Evolutionary conservation across 2,797 vertebrate genomes (phyloP), one percentile per base, ranked within the genome.

Genomic region (Chelon auratus): DNA sequence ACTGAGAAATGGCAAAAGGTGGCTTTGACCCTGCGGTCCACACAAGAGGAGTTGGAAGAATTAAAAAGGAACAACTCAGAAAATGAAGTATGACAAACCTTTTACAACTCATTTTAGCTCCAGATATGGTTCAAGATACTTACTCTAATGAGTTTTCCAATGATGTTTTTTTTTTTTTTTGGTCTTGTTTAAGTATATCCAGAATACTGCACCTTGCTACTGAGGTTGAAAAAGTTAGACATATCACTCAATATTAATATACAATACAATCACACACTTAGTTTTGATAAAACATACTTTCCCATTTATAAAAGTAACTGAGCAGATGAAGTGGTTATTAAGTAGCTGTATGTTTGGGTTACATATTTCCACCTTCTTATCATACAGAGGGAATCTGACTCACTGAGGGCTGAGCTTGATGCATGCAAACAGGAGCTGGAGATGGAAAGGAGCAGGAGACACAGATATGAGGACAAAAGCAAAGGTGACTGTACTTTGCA

Each of bases 1-100:
- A 93, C 86, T 30, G 89, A 91, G 30, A 82, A 87, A 78, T 95
- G 94, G 93, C 83, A 93, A 75, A 91, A 92, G 45, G 85, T 56
- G 45, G 90, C 88, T 13, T 72, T 92, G 77, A 77, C 60, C 9
- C 79, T 94, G 60, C 90, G 91, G 74, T 80, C 72, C 53, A 86
- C 85, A 48, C 91, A 95, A 57, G 81, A 89, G 12, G 84, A 95
- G 67, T 70, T 93, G 1, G 86, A 94, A 45, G 63, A 87, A 4
- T 72, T 87, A 17, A 82, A 62, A 51, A 83, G 68, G 55, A 85
- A 78, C 45, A 69, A 59, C 14, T 66, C 78, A 3, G 68, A 40
- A 53, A 70, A 89, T 52, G 78, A 86, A 73, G 92, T 94, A 64
- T 76, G 64, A 56, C 55, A 54, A 8, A 30, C 2, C 0, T 0